These are phyloP conservation scores for Arctia plantaginis DNA, from an alignment of 2,888 invertebrate genomes.

Conservation along the genomic window DNA sequence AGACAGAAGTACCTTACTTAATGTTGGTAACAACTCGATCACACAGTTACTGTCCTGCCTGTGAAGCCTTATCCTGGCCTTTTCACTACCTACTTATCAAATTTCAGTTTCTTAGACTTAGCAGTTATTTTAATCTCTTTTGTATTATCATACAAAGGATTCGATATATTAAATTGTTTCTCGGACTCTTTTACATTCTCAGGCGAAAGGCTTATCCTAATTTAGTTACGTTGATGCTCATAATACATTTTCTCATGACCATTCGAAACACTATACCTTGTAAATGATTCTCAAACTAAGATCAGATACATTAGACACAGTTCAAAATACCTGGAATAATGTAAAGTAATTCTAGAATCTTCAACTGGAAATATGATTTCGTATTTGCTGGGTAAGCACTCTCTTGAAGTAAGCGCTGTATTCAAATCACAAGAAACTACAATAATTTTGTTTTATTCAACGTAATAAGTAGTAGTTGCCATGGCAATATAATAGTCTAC, in stretches of 20 bases:
- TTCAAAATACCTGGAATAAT: slow-evolving; percentile 29
- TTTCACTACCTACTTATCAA: slow-evolving; percentile 29
- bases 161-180: slow-evolving; percentile 1
- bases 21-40: slow-evolving; percentile 26
- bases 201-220: not conserved
- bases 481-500: slow-evolving; percentile 23
- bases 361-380: slow-evolving; percentile 28
- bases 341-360: slow-evolving; percentile 24
- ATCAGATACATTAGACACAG: not conserved
- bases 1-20: slow-evolving; percentile 34
- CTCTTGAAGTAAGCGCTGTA: slow-evolving; percentile 16
- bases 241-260: slow-evolving; percentile 2
- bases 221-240: not conserved
- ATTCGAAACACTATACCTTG: slow-evolving; percentile 4
- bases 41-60: slow-evolving; percentile 38
- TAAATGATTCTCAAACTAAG: not conserved
- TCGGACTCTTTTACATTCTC: not conserved
- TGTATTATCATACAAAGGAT: slow-evolving; percentile 31
- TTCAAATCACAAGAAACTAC: slow-evolving; percentile 26
- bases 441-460: slow-evolving; percentile 14
- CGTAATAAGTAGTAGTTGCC: slow-evolving; percentile 26
- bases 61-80: slow-evolving; percentile 31
- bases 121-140: slow-evolving; percentile 29
- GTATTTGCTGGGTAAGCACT: slow-evolving; percentile 3
- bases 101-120: slow-evolving; percentile 26